Evolutionary conservation across 2,113 vertebrate genomes (phyloP), one percentile per base, ranked within the genome.

Genomic region (Theropithecus gelada): DNA sequence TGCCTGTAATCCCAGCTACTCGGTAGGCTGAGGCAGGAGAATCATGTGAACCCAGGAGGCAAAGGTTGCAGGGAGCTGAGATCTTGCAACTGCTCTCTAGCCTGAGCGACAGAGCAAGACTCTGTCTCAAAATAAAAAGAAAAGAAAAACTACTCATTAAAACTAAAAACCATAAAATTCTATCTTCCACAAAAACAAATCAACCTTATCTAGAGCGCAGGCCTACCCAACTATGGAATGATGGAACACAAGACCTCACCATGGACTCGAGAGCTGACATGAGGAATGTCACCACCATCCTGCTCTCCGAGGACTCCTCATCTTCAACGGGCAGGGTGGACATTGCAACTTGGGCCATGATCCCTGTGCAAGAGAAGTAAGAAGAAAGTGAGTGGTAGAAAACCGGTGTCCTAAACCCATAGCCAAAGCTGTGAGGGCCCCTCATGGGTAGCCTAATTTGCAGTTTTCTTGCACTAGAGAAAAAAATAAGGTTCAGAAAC

Each of bases 251-350:
- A 68, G 27, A 7, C 4, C 98, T 98, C 95, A 99, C 99, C 99
- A 99, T 98, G 38, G 99, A 99, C 85, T 99, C 99, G 0, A 99
- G 98, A 5, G 98, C 99, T 66, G 99, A 99, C 98, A 99, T 98
- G 75, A 99, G 99, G 92, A 99, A 98, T 0, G 98, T 99, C 72
- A 99, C 98, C 94, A 98, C 99, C 98, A 99, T 98, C 94, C 98
- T 98, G 97, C 98, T 99, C 96, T 99, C 99, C 0, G 98, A 98
- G 3, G 98, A 97, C n/a, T 98, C 98, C 50, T 98, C 98, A 12
- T 98, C 97, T 17, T 64, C 81, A 20, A 93, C 43, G 0, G 98
- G 96, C 0, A 97, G 9, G 18, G 94, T 81, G 32, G 97, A 96
- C 82, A 81, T 30, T 0, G 93, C 89, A 35, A 96, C 97, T 88